Evolutionary conservation across 2,113 vertebrate genomes (phyloP), one percentile per base, ranked within the genome.

Genomic region (Regulus satrapa): DNA sequence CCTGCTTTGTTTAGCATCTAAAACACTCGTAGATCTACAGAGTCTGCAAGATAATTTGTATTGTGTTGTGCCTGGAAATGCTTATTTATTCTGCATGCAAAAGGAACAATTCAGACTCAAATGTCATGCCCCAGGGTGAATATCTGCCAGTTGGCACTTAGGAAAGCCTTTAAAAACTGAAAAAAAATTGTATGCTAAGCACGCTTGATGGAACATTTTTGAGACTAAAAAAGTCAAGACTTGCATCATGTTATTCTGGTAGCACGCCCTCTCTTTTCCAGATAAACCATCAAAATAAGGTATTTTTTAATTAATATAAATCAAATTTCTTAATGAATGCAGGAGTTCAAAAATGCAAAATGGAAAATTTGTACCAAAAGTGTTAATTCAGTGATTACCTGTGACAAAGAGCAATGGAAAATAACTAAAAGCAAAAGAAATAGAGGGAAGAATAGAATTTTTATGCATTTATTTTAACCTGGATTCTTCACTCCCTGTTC

Each of bases 21-120:
- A 77, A 93, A 58, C 28, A 80, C 38, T 93, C 86, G 59, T 80
- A 71, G 75, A 73, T 51, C 48, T 77, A 74, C 51, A 74, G 28
- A 88, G 74, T 45, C 59, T 71, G 49, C 63, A 86, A 92, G 79
- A 91, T 59, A 64, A 55, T 93, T 94, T 80, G 92, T 78, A 93
- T 83, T 94, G 83, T 93, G 48, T 84, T 95, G 73, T 81, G 92
- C 93, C 79, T 94, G 90, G 36, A 94, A 97, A 91, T 72, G 43
- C 45, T 92, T 91, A 89, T 87, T 96, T 82, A 92, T 96, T 93
- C 90, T 48, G 67, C 94, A 85, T 90, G 95, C 96, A 88, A 95
- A 95, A 89, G 67, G 85, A 96, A 96, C 78, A 96, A 96, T 93
- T 94, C 92, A 63, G 67, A 77, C 66, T 93, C 72, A 96, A 92